Base-by-base conservation (phyloP, 2,888 invertebrate species). In the Leptothorax acervorum region DNA sequence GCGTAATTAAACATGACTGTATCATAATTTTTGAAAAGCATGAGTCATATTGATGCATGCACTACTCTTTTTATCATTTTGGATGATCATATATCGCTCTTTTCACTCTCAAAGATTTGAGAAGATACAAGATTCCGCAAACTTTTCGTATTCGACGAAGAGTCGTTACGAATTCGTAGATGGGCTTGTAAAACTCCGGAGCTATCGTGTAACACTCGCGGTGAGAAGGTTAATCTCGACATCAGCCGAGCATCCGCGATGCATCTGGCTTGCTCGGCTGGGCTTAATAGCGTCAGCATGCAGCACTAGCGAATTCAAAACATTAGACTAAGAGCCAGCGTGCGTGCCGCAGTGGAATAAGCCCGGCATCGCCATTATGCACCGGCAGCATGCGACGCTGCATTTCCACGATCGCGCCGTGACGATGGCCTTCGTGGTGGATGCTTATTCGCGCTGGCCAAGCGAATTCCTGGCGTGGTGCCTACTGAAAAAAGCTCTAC, bases 381-480 rank as follows among this genome's bases (percentile, higher is more conserved):
- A 83, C 45, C 71, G 83, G 68, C 84, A 87, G 70, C 86, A 71
- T 86, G 78, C 83, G 85, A 55, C 83, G 68, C 62, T 85, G 88
- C 86, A 86, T 86, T 90, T 91, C 89, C 86, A 86, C 89, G 87
- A 86, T 87, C 84, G 85, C 35, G 78, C 68, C 62, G 79, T 76
- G 62, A 39, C 55, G 78, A 63, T 45, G 83, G 82, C 85, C 85
- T 83, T 87, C 83, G 78, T 28, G 63, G 79, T 70, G 82, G 65
- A 70, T 62, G 83, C 75, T 51, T 48, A 60, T 85, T 88, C 84
- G 86, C 85, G 88, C 86, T 66, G 85, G 65, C 91, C 63, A 88
- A 85, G 91, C 92, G 74, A 75, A 91, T 91, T 92, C 91, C 90
- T 92, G 88, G 87, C 92, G 62, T 60, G 76, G 62, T 90, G 91